These are phyloP conservation scores for Ennomos quercinarius DNA, from an alignment of 2,888 invertebrate genomes.

Conservation along the genomic window DNA sequence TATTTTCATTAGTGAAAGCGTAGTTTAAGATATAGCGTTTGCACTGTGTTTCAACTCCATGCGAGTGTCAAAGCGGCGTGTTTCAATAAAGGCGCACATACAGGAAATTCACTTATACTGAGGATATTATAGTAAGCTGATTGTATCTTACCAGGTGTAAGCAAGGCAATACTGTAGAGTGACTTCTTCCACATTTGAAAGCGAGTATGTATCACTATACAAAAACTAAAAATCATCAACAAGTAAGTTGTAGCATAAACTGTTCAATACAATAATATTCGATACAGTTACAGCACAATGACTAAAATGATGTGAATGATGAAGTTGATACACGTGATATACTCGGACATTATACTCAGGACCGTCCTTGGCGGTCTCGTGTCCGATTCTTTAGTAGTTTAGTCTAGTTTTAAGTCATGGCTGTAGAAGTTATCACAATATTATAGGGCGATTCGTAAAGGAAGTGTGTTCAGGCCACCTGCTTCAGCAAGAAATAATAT, in stretches of 20 bases:
- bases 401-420: slow-evolving; percentile 28
- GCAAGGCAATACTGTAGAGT: slow-evolving; percentile 85
- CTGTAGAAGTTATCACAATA: slow-evolving; percentile 39
- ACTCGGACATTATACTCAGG: slow-evolving; percentile 49
- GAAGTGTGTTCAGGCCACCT: slow-evolving; percentile 42
- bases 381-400: slow-evolving; percentile 23
- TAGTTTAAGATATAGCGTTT: slow-evolving; percentile 42
- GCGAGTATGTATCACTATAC: slow-evolving; percentile 85
- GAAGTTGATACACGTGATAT: slow-evolving; percentile 66
- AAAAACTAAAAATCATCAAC: slow-evolving; percentile 82
- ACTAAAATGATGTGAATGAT: slow-evolving; percentile 75
- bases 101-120: slow-evolving; percentile 81
- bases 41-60: slow-evolving; percentile 53
- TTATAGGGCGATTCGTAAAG: slow-evolving; percentile 38
- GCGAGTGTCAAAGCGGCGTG: slow-evolving; percentile 62
- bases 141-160: slow-evolving; percentile 85
- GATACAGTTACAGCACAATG: slow-evolving; percentile 80
- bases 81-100: slow-evolving; percentile 75
- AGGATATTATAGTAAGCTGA: slow-evolving; percentile 84
- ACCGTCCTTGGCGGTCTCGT: slow-evolving; percentile 29
- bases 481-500: slow-evolving; percentile 51
- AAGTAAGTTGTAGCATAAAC: slow-evolving; percentile 82
- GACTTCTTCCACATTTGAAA: slow-evolving; percentile 85
- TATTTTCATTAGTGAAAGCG: slow-evolving; percentile 44
- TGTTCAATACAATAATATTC: slow-evolving; percentile 74